Evolutionary conservation across 2,113 vertebrate species (phyloP).

Genomic region (Tachuris rubrigastra): DNA sequence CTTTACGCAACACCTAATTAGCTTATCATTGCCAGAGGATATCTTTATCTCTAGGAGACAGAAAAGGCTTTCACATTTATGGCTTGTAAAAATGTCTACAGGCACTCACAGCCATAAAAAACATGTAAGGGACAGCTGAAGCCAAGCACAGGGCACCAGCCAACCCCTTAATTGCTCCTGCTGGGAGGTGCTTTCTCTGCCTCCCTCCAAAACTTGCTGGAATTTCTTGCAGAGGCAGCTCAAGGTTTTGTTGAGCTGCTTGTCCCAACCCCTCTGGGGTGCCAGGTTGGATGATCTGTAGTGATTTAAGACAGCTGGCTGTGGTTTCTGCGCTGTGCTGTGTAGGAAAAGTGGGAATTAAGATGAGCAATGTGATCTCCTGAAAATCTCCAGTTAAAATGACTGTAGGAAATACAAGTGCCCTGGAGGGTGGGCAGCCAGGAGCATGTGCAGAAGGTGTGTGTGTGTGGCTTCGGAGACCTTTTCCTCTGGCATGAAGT

Average conservation of each 20-base stretch:
- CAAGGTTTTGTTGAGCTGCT: not conserved
- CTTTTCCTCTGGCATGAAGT: not conserved
- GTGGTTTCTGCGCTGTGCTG: not conserved
- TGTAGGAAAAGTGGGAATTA: not conserved
- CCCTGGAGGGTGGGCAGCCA: not conserved
- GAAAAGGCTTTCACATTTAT: constrained; percentile 18
- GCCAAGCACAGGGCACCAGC: not conserved
- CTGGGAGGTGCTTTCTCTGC: not conserved
- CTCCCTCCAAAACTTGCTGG: not conserved
- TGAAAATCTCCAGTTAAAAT: not conserved
- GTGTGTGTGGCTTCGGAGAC: not conserved
- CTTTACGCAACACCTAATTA: constrained; percentile 29
- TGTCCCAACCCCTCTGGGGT: not conserved
- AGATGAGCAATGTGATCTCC: not conserved
- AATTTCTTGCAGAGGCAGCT: not conserved
- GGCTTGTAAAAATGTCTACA: constrained; percentile 34
- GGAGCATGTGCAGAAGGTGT: not conserved
- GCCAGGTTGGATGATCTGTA: not conserved
- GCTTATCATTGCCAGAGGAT: constrained; percentile 29
- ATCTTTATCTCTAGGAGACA: constrained; percentile 17
- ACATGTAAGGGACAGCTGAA: not conserved
- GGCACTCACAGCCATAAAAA: not conserved
- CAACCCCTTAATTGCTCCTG: not conserved
- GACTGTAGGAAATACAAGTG: not conserved
- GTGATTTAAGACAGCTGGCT: not conserved